Base-by-base conservation (phyloP, 2,113 vertebrate species). In the Pelvicachromis taeniatus region DNA sequence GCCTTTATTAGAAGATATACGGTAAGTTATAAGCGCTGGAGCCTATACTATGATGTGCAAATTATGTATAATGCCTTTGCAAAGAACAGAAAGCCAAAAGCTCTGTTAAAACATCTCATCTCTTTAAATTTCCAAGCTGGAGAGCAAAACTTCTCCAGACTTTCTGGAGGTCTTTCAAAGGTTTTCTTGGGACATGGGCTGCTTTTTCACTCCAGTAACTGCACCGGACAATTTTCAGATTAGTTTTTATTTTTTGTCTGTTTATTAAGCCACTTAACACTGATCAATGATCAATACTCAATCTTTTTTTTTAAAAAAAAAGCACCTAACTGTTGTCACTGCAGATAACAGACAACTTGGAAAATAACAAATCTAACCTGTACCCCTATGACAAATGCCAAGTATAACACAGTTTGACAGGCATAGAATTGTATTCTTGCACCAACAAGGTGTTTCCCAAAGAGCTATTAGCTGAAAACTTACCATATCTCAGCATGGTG, bases 381-480 rank as follows among this genome's bases (percentile, higher is more conserved):
- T 38, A 19, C n/a, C 33, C 6, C 33, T 38, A 1, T 38, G 33
- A 63, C 17, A 63, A 63, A 63, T 21, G 19, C 6, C 33, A 14
- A 4, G 23, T 40, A 68, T 3, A 68, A 42, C 35, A 68, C 3
- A 23, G 61, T 23, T 65, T 65, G 35, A 40, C 8, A 40, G 38
- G 4, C 38, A 42, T 40, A 42, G 42, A 42, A 9, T 9, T 23
- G 3, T 1, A 23, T 42, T 42, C n/a, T 68, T 68, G 40, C 38
- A 68, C 63, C 38, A 42, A 42, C 63, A 68, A 68, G n/a, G n/a
- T 42, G 63, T 42, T 42, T 68, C 63, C 38, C 63, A 68, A 42
- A 42, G 38, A 68, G 63, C 63, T 68, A 23, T 68, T 68, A 42
- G 38, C 63, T 68, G n/a, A 42, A 68, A 68, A 68, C n/a, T 16